phyloP scores from a whole-genome alignment of 2,113 vertebrate genomes.

The Poeciliopsis turrubarensis region DNA sequence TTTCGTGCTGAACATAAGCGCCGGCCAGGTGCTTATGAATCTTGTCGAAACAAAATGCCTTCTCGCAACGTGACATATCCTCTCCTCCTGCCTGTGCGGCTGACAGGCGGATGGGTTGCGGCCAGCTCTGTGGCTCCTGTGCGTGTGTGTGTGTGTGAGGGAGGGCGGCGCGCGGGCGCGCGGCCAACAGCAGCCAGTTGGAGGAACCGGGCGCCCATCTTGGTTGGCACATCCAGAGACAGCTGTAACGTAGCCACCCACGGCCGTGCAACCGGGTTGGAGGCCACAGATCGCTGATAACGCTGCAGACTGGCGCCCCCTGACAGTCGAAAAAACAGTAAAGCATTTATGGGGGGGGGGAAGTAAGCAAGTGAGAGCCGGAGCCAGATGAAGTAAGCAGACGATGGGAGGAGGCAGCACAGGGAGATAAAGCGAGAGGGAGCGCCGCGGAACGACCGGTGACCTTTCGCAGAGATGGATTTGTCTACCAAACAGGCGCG shows the following conservation, averaged over 20 bases:
- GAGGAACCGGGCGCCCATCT: slow-evolving; percentile 75
- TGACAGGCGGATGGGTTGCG: slow-evolving; percentile 81
- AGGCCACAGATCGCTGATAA: slow-evolving; percentile 83
- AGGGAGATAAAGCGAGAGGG: slow-evolving; percentile 67
- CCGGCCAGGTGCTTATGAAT: slow-evolving; percentile 61
- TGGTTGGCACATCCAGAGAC: slow-evolving; percentile 87
- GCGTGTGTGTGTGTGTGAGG: slow-evolving; percentile 2
- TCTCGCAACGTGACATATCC: slow-evolving; percentile 45
- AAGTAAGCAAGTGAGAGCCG: slow-evolving; percentile 18
- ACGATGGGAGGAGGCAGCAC: slow-evolving; percentile 48
- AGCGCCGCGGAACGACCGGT: slow-evolving; percentile 82
- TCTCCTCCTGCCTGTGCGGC: slow-evolving; percentile 80
- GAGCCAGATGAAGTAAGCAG: slow-evolving; percentile 34
- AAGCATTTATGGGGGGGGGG: slow-evolving; percentile 44
- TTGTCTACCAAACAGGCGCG: slow-evolving; percentile 89
- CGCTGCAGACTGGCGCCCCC: slow-evolving; percentile 65
- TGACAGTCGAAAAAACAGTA: slow-evolving; percentile 65
- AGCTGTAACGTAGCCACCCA: slow-evolving; percentile 91
- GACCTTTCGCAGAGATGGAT: slow-evolving; percentile 96
- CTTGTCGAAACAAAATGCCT: slow-evolving; percentile 38
- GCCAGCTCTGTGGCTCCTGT: slow-evolving; percentile 58
- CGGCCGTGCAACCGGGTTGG: slow-evolving; percentile 86
- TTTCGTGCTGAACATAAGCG: slow-evolving; percentile 41
- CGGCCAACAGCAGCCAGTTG: slow-evolving; percentile 84
- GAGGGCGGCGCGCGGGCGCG: slow-evolving; percentile 82